phyloP scores from a whole-genome alignment of 2,888 invertebrate genomes.

The Meta bourneti region DNA sequence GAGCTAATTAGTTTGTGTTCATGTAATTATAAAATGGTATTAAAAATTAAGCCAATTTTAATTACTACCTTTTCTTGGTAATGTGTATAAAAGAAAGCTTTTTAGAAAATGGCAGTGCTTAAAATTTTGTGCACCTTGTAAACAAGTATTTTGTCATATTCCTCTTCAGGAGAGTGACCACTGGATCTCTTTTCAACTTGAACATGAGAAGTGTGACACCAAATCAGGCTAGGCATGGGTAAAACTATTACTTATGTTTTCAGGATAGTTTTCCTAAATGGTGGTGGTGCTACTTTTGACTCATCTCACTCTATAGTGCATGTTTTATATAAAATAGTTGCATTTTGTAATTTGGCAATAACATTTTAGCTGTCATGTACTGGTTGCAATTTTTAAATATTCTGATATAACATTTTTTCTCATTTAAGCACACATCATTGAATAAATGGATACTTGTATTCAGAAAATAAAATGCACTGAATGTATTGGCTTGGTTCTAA shows the following conservation, averaged over 20 bases:
- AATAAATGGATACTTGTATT: too few relatives aligned
- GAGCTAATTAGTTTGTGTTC: too few relatives aligned
- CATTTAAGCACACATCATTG: too few relatives aligned
- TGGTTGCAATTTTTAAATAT: too few relatives aligned
- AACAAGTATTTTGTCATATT: conserved; percentile 40
- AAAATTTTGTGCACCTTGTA: background rate
- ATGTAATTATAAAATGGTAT: too few relatives aligned
- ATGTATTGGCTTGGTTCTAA: too few relatives aligned
- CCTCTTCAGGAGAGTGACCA: conserved; percentile 78
- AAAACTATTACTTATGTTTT: conserved; percentile 59
- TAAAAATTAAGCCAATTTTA: too few relatives aligned
- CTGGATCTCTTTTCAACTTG: conserved; percentile 80
- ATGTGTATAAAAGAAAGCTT: too few relatives aligned
- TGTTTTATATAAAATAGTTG: background rate
- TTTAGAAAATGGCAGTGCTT: background rate
- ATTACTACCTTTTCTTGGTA: too few relatives aligned
- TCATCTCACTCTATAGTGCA: conserved; percentile 27
- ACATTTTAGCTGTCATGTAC: too few relatives aligned
- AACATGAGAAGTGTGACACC: conserved; percentile 79
- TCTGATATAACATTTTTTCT: too few relatives aligned
- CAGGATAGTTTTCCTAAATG: conserved; percentile 54
- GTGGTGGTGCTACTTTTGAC: conserved; percentile 59
- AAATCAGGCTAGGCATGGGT: conserved; percentile 79
- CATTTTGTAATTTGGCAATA: background rate
- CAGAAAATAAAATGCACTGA: too few relatives aligned